Evolutionary conservation across 2,113 vertebrate genomes (phyloP).

Genomic region (Guaruba guarouba): DNA sequence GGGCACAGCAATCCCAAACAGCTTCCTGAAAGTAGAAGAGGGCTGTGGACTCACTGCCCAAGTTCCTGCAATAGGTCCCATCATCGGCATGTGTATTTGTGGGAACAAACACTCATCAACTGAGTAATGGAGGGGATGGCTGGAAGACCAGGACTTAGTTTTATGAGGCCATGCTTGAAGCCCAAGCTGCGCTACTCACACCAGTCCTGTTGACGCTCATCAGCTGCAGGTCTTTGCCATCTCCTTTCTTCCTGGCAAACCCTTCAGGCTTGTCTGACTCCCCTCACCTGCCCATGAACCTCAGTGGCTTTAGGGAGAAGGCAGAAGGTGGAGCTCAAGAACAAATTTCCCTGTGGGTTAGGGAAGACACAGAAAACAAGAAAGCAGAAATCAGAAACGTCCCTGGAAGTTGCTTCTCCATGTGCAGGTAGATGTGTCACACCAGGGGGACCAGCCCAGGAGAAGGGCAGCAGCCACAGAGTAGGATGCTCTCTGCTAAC

Average conservation of each 20-base stretch:
- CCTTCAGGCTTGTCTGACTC: not conserved
- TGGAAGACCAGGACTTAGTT: not conserved
- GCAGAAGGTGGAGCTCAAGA: not conserved
- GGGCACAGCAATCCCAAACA: not conserved
- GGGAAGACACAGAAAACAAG: not conserved
- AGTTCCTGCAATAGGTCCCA: not conserved
- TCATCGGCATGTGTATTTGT: not conserved
- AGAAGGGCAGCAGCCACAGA: not conserved
- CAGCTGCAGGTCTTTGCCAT: not conserved
- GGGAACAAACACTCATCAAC: not conserved
- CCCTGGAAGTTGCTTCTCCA: not conserved
- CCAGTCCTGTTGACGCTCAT: not conserved
- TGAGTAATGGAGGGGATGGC: not conserved
- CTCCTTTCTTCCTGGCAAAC: not conserved
- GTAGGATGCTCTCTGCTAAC: not conserved
- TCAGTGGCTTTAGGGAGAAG: not conserved
- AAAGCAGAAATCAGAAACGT: not conserved
- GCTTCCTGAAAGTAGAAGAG: not conserved
- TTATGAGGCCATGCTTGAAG: not conserved
- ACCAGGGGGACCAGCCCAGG: accelerated
- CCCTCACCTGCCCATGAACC: not conserved
- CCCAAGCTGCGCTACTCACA: not conserved
- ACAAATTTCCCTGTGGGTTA: not conserved
- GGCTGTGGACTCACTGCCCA: not conserved
- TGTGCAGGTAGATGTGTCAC: not conserved